Evolutionary conservation across 2,113 vertebrate genomes (phyloP).

Genomic region (Catagonus wagneri): DNA sequence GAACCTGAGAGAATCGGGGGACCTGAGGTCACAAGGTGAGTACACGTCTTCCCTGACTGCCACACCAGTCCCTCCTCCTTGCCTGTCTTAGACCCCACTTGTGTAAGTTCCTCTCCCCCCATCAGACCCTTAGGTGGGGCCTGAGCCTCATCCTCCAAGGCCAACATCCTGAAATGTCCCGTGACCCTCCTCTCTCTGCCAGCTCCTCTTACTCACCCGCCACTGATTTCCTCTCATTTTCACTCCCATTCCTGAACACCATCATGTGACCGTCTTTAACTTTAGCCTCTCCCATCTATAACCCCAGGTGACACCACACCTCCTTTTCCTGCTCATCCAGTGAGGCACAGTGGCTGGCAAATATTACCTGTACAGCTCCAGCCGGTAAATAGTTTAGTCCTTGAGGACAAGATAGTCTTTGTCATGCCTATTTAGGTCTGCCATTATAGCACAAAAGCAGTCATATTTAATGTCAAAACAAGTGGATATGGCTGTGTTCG

Average conservation of each 20-base stretch:
- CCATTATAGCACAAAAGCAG: background rate
- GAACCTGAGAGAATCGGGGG: constrained; percentile 98
- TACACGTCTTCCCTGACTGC: background rate
- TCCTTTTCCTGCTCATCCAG: background rate
- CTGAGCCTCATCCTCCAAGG: background rate
- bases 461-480: no score
- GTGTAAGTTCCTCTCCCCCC: background rate
- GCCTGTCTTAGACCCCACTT: background rate
- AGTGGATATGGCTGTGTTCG: no score
- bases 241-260: background rate
- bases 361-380: background rate
- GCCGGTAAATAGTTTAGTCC: background rate
- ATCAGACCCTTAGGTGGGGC: background rate
- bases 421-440: background rate
- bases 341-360: background rate
- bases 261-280: background rate
- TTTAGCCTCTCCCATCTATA: background rate
- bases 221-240: background rate
- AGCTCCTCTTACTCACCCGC: background rate
- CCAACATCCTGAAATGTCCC: background rate
- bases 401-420: background rate
- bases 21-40: constrained; percentile 97
- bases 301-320: no score
- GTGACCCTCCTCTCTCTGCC: no score
- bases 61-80: background rate